These are phyloP conservation scores for Alcedo atthis DNA, from an alignment of 2,797 vertebrate genomes.

Conservation along the genomic window DNA sequence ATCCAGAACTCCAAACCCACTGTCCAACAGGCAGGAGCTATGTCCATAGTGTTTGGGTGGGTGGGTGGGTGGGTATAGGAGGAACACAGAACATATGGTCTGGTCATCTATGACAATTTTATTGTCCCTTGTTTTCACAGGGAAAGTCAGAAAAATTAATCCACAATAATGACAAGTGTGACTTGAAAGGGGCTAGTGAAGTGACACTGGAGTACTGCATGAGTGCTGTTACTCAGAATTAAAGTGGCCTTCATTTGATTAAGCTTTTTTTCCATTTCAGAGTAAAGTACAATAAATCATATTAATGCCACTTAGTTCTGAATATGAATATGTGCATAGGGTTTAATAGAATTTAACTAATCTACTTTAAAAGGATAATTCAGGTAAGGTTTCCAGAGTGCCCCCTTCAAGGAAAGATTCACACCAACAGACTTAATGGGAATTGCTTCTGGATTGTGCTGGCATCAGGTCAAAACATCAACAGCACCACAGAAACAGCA, in stretches of 20 bases:
- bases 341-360: conserved; percentile 51
- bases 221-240: neutral
- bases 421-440: conserved; percentile 34
- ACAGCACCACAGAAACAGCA: neutral
- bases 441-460: conserved; percentile 36
- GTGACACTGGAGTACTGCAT: neutral
- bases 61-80: rapidly evolving
- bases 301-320: conserved; percentile 46
- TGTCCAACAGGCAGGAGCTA: neutral
- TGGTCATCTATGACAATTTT: neutral
- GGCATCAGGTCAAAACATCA: conserved; percentile 33
- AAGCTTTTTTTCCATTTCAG: conserved; percentile 24
- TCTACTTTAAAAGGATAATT: conserved; percentile 49
- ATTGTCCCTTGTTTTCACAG: neutral
- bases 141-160: conserved; percentile 18
- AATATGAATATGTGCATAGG: conserved; percentile 25
- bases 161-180: neutral
- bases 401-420: conserved; percentile 48
- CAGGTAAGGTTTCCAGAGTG: conserved; percentile 20
- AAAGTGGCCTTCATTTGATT: conserved; percentile 38
- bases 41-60: neutral
- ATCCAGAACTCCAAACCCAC: neutral
- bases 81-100: neutral
- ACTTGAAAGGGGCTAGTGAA: neutral
- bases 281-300: conserved; percentile 16